Percentiles rank a stretch among this genome's conserved stretches.
These are phyloP conservation scores for Julus scanicus DNA, from an alignment of 2,888 invertebrate genomes.

Conservation along the genomic window DNA sequence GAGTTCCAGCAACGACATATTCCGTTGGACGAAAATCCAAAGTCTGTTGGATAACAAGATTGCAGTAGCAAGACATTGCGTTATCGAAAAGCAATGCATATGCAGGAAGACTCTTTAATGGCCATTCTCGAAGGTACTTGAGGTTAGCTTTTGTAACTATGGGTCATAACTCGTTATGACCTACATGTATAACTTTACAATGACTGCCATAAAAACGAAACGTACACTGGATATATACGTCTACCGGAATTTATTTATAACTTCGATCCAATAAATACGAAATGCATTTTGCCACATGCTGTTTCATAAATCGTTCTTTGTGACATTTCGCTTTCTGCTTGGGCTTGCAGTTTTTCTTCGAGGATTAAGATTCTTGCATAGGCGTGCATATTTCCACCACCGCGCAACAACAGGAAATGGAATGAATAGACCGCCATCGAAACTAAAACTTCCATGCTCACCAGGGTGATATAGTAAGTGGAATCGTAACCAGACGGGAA, in stretches of 20 bases:
- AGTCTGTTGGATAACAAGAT: not conserved
- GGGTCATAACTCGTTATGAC: not conserved
- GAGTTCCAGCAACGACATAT: not conserved
- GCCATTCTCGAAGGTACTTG: not conserved
- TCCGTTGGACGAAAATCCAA: not conserved
- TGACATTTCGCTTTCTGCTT: constrained; percentile 35
- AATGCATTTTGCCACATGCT: constrained; percentile 45
- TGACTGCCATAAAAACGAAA: not conserved
- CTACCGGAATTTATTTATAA: constrained; percentile 19
- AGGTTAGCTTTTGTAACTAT: not conserved
- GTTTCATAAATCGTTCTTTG: constrained; percentile 19
- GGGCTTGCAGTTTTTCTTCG: not conserved
- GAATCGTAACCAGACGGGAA: not conserved
- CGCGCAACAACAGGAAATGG: not conserved
- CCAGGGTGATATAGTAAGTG: not conserved
- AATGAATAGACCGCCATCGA: not conserved
- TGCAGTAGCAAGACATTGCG: not conserved
- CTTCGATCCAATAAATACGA: constrained; percentile 21
- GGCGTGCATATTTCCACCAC: constrained; percentile 9
- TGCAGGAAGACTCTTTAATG: not conserved
- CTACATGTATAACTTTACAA: not conserved
- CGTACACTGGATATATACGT: not conserved
- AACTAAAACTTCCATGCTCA: not conserved
- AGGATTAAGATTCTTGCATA: constrained; percentile 25
- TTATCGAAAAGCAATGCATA: not conserved